A percentile compares a stretch with the other conserved stretches of the same genome.
phyloP scores from a whole-genome alignment of 2,888 invertebrate species.

The Allygus modestus region DNA sequence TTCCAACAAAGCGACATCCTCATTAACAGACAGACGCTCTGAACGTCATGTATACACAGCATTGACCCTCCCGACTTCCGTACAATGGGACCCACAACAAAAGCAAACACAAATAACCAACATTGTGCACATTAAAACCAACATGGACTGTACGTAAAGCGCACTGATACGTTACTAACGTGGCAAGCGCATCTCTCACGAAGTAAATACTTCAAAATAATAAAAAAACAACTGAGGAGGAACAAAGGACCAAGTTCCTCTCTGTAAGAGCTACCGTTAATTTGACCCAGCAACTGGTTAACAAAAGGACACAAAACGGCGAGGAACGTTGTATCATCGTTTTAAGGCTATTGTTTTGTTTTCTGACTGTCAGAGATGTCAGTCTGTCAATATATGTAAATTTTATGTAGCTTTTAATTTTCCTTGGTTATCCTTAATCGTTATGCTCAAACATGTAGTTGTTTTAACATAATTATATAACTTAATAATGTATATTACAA shows the following conservation, averaged over 20 bases:
- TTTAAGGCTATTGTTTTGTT: background rate
- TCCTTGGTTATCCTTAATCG: background rate
- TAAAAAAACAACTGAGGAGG: background rate
- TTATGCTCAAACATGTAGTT: no score
- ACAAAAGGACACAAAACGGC: background rate
- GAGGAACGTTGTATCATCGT: background rate
- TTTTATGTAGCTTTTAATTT: background rate
- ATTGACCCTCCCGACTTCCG: no score
- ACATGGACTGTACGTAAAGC: background rate
- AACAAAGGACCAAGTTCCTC: constrained; percentile 23
- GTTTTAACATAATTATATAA: no score
- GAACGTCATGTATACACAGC: background rate
- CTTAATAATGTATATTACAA: no score
- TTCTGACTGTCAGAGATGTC: background rate
- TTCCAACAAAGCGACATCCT: background rate
- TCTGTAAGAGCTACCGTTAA: constrained; percentile 1
- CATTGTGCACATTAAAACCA: background rate
- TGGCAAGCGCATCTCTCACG: background rate
- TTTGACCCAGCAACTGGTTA: constrained; percentile 34
- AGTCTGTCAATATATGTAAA: background rate
- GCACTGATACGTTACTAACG: background rate
- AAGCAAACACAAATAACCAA: background rate
- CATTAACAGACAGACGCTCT: background rate
- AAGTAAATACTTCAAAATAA: constrained; percentile 29
- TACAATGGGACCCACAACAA: background rate